These are phyloP conservation scores for Trachelus iudaicus DNA, from an alignment of 2,888 invertebrate species.

Conservation along the genomic window DNA sequence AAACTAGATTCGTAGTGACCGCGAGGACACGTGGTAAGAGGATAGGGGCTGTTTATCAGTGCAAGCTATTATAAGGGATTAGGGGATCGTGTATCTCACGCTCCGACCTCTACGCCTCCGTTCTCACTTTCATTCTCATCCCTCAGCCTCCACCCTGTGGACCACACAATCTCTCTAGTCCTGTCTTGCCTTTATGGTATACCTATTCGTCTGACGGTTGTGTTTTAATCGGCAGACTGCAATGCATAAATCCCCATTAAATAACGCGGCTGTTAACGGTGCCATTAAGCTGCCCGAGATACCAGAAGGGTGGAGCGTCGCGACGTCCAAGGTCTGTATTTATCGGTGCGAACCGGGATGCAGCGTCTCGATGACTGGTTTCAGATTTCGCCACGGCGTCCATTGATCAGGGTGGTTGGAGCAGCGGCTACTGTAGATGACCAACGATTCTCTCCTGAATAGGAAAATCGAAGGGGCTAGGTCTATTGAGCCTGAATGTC, in stretches of 20 bases:
- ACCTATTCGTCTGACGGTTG: conserved; percentile 13
- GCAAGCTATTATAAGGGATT: conserved; percentile 36
- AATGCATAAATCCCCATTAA: conserved; percentile 55
- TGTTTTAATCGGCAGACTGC: conserved; percentile 51
- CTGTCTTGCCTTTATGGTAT: conserved; percentile 6
- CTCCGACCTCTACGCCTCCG: neutral
- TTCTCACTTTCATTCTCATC: conserved; percentile 6
- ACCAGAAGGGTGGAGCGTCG: conserved; percentile 38
- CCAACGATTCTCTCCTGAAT: neutral
- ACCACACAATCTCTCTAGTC: neutral
- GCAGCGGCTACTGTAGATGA: neutral
- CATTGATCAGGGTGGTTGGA: neutral
- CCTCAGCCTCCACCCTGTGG: conserved; percentile 9
- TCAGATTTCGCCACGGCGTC: neutral
- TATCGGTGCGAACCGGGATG: conserved; percentile 32
- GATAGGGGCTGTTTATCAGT: conserved; percentile 27
- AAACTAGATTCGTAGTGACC: neutral
- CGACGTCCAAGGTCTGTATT: conserved; percentile 46
- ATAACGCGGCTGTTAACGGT: conserved; percentile 55
- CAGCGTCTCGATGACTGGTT: neutral
- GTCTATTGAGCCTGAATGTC: neutral
- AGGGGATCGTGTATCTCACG: conserved; percentile 28
- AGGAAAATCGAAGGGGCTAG: neutral
- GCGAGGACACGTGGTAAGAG: neutral
- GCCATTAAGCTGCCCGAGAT: conserved; percentile 54